Percentiles rank a stretch among this genome's conserved stretches.
Evolutionary conservation across 2,888 invertebrate species (phyloP).

Genomic region (Heliconius ethilla): DNA sequence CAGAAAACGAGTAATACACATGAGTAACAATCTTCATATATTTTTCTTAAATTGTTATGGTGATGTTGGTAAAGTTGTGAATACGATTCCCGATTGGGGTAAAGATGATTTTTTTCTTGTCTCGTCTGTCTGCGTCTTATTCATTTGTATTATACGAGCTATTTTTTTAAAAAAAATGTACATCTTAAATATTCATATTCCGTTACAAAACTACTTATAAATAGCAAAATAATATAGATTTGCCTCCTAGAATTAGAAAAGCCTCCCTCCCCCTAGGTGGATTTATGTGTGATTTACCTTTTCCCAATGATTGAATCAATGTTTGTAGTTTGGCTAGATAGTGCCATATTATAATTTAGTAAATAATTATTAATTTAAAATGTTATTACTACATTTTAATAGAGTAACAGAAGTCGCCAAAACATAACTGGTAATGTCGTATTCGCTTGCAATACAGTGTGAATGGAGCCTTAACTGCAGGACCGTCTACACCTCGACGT

Average conservation of each 20-base stretch:
- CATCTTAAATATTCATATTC: no score
- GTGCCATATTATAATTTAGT: not conserved
- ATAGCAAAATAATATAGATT: no score
- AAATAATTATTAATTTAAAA: not conserved
- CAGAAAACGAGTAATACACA: not conserved
- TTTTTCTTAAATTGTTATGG: not conserved
- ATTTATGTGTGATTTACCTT: no score
- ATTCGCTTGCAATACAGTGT: not conserved
- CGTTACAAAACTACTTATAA: no score
- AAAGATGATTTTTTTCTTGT: no score
- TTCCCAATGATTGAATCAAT: not conserved
- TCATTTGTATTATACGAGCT: no score
- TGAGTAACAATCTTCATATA: not conserved
- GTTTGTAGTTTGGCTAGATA: not conserved
- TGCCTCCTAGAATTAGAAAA: no score
- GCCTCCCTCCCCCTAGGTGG: no score
- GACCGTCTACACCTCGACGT: constrained; percentile 3
- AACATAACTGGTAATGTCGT: not conserved
- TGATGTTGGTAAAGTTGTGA: not conserved
- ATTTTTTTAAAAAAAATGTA: no score
- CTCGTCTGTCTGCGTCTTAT: no score
- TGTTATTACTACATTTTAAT: not conserved
- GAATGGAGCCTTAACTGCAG: constrained; percentile 8
- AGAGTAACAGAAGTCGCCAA: not conserved
- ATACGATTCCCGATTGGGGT: not conserved